A percentile compares a stretch with the other conserved stretches of the same genome.
phyloP scores from a whole-genome alignment of 2,113 vertebrate genomes.

The Crotalus horridus region DNA sequence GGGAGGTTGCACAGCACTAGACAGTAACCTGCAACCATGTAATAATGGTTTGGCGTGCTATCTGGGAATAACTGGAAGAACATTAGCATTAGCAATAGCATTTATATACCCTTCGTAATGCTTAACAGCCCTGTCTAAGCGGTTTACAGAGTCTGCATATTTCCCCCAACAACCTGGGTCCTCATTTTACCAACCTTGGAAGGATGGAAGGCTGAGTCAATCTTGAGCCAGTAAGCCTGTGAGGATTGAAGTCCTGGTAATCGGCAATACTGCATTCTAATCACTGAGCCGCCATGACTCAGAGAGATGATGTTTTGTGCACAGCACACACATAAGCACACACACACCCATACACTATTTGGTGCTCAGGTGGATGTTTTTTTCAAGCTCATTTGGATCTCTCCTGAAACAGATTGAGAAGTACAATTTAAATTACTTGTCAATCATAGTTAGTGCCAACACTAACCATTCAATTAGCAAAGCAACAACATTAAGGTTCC shows the following conservation, averaged over 20 bases:
- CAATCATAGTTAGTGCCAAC: slow-evolving; percentile 55
- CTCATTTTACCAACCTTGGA: too few relatives aligned
- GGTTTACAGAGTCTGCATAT: too few relatives aligned
- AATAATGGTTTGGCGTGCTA: background rate
- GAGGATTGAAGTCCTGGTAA: too few relatives aligned
- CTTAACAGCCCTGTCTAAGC: too few relatives aligned
- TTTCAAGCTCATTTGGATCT: slow-evolving; percentile 29
- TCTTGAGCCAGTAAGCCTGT: too few relatives aligned
- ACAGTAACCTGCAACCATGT: background rate
- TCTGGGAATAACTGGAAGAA: background rate
- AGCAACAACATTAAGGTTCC: slow-evolving; percentile 45
- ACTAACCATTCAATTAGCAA: slow-evolving; percentile 51
- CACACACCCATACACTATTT: background rate
- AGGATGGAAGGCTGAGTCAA: too few relatives aligned
- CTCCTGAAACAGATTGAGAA: slow-evolving; percentile 54
- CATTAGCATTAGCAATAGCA: too few relatives aligned
- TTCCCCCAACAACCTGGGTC: too few relatives aligned
- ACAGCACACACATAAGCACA: background rate
- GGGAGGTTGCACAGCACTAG: background rate
- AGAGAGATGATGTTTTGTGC: background rate
- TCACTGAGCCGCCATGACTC: too few relatives aligned
- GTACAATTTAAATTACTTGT: slow-evolving; percentile 53
- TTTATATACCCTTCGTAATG: too few relatives aligned
- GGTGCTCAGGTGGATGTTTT: slow-evolving; percentile 46
- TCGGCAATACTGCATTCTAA: too few relatives aligned